Evolutionary conservation across 2,113 vertebrate species (phyloP), one percentile per base, ranked within the genome.

Genomic region (Oreochromis spilurus): DNA sequence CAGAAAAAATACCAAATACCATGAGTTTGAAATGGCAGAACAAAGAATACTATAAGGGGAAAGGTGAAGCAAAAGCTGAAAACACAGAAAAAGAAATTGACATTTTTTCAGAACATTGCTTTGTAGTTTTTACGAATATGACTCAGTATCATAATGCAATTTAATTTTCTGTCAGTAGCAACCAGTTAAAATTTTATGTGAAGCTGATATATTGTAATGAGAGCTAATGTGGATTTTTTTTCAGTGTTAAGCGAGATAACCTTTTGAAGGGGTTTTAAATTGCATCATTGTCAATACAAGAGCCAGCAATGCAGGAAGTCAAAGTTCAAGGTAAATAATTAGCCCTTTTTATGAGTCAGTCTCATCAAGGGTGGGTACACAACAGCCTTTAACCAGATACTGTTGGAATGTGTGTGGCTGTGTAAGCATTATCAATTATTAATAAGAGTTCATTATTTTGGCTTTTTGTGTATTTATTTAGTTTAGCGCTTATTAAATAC

Each of bases 1-100:
- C 81, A 93, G 93, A 94, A 91, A 91, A 92, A 95, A 91, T 86
- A 80, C 89, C 88, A 92, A 92, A 89, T 82, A 78, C 81, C 81
- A 75, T 65, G 48, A 90, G 91, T 88, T 79, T 83, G 91, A 90
- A 92, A 89, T 86, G 91, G 75, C 88, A 88, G 81, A 78, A 83
- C 81, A 89, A 87, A 88, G 75, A 88, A 80, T 17, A 57, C 38
- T 4, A 38, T 82, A 53, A 48, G 26, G 38, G 54, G 54, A 52
- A 55, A 75, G 77, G 70, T 10, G 36, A 38, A 2, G 19, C 19
- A 58, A 55, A 55, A 78, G 34, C 9, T 5, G 45, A 29, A 29
- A 54, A 38, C 17, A 34, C n/a, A 79, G 62, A 57, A 5, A 55
- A 38, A 55, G 40, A 81, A 24, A 81, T 13, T 40, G 4, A 55